A percentile compares a stretch with the other conserved stretches of the same genome.
Conservation (phyloP, 1,140 invertebrate species). For the Rhagoletis pomonella region DNA sequence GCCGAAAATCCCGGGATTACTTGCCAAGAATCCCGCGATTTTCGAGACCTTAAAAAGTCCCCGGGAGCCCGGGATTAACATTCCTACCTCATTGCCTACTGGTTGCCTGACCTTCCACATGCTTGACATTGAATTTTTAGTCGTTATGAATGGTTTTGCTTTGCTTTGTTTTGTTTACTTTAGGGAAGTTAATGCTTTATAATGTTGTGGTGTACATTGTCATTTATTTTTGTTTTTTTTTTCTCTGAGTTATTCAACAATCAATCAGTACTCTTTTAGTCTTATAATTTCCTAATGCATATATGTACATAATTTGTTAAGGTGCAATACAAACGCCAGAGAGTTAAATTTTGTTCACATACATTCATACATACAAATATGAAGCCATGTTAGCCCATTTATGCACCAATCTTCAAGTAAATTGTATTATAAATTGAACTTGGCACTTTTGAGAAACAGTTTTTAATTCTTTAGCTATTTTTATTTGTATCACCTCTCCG, state of each 20-base stretch:
- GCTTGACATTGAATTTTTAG: conserved; percentile 32
- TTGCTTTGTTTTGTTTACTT: background rate
- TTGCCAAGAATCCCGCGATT: no score
- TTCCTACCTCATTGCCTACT: no score
- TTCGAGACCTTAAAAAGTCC: no score
- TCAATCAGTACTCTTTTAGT: background rate
- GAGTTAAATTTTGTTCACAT: background rate
- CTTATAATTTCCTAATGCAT: background rate
- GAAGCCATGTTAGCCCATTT: background rate
- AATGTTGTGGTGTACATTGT: background rate
- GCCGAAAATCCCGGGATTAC: no score
- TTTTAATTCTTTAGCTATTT: background rate
- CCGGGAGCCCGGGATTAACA: no score
- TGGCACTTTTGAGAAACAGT: conserved; percentile 30
- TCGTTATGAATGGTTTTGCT: background rate
- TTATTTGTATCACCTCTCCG: background rate
- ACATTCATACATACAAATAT: background rate
- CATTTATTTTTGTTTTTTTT: background rate
- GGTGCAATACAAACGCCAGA: background rate
- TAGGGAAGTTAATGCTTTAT: background rate
- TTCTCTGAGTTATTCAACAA: background rate
- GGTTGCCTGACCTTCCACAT: background rate
- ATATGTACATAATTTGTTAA: background rate
- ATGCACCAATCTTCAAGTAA: background rate
- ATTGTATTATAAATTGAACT: conserved; percentile 32